Base-by-base conservation (phyloP, 2,888 invertebrate species). In the Cerastoderma edule region DNA sequence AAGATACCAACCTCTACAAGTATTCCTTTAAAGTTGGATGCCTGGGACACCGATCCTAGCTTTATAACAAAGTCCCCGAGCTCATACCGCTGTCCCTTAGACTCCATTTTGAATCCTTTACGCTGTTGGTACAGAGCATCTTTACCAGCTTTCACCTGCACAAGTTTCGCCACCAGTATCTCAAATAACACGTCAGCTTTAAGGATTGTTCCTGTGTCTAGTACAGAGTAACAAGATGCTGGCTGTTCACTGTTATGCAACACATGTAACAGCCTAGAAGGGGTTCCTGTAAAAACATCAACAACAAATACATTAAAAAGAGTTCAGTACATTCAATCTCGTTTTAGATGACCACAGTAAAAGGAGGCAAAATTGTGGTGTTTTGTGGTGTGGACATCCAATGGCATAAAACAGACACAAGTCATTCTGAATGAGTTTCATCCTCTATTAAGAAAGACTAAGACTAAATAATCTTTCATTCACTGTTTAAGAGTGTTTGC, bases 191-290 rank as follows among this genome's bases (percentile, higher is more conserved):
- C 96, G 90, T 98, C 98, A 0, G 98, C 97, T 39, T 97, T 96
- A 0, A 99, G 94, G 1, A 97, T 96, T 35, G 97, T 95, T 0
- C 97, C 97, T 0, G 93, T 92, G 85, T 98, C 98, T 8, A 98
- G 94, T 33, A 98, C 95, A 10, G 98, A 96, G 93, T 98, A 98
- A 2, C 97, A 97, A 0, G 98, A 96, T 0, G 97, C 98, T 0
- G 98, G 98, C 90, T 97, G 97, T 91, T 99, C 98, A 0, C 97
- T 98, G 93, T 98, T 97, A 93, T 98, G 98, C 10, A 99, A 94
- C n/a, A 98, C 96, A 93, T 98, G 97, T 0, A 98, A 96, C 0
- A 96, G 96, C 88, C 96, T 95, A 75, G 96, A 95, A 60, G 95
- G 95, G 4, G 96, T 96, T 24, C 67, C 82, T 82, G 28, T 28